phyloP scores from a whole-genome alignment of 2,797 vertebrate species.

The Rhinophrynus dorsalis region DNA sequence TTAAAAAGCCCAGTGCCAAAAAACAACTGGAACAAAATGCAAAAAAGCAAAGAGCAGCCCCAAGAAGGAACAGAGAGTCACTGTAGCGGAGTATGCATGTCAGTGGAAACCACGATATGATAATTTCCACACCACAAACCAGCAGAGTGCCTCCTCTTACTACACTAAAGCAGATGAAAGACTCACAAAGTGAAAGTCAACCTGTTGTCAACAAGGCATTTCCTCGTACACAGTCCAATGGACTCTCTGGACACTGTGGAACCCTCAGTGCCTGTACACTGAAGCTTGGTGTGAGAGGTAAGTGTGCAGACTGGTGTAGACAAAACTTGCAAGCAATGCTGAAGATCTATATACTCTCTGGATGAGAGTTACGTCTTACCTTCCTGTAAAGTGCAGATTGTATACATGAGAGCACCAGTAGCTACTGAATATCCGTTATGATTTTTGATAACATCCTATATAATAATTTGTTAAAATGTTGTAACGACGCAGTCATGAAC shows the following conservation, averaged over 20 bases:
- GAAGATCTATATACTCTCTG: too few species aligned
- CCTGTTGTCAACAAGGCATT: neutral
- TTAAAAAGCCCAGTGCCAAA: neutral
- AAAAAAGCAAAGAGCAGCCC: slow-evolving; percentile 1
- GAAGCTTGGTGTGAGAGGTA: neutral
- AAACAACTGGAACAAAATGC: neutral
- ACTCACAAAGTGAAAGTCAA: slow-evolving; percentile 43
- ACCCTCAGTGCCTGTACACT: neutral
- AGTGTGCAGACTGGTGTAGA: neutral
- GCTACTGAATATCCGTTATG: too few species aligned
- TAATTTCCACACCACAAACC: slow-evolving; percentile 45
- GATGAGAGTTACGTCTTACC: too few species aligned
- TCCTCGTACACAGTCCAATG: neutral
- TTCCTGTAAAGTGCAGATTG: too few species aligned
- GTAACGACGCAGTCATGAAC: too few species aligned
- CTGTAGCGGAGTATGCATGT: slow-evolving; percentile 27
- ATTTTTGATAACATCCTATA: too few species aligned
- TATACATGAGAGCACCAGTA: too few species aligned
- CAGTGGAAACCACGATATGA: slow-evolving; percentile 36
- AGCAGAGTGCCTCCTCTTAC: slow-evolving; percentile 31
- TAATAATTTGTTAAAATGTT: too few species aligned
- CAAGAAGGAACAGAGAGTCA: slow-evolving; percentile 37
- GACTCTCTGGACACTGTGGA: neutral
- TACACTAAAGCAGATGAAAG: slow-evolving; percentile 16
- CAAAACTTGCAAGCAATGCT: neutral